Conservation (phyloP, 2,888 invertebrate genomes). For the Drosophila mimica region DNA sequence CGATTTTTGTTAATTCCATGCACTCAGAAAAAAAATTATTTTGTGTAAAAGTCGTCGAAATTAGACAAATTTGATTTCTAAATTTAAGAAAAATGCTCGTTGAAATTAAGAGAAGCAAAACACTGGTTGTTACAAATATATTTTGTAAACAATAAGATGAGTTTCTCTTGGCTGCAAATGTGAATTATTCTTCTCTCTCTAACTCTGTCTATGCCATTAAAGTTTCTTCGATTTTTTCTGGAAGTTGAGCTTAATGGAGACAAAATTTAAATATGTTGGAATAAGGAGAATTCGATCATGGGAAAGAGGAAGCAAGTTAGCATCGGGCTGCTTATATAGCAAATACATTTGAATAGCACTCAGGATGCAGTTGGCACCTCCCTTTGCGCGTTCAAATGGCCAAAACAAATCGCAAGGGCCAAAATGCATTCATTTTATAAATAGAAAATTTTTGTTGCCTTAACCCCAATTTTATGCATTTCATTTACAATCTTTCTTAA, state of each 20-base stretch:
- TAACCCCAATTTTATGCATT: not conserved
- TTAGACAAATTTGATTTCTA: not conserved
- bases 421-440: conserved; percentile 49
- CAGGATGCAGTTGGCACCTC: not conserved
- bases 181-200: too few relatives aligned
- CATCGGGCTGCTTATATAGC: not conserved
- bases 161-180: not conserved
- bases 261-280: not conserved
- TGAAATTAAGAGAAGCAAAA: not conserved
- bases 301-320: not conserved
- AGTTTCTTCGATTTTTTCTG: conserved; percentile 1
- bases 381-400: not conserved
- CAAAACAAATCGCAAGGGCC: conserved; percentile 54
- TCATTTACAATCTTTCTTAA: not conserved
- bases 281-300: not conserved
- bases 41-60: not conserved
- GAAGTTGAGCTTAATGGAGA: not conserved
- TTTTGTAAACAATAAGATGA: not conserved
- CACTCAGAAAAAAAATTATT: not conserved
- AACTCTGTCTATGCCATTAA: not conserved
- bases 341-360: conserved; percentile 1
- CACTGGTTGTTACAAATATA: not conserved
- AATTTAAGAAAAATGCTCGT: not conserved
- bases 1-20: not conserved
- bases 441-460: not conserved